Evolutionary conservation across 2,888 invertebrate species (phyloP).

Genomic region (Drosophila mimica): DNA sequence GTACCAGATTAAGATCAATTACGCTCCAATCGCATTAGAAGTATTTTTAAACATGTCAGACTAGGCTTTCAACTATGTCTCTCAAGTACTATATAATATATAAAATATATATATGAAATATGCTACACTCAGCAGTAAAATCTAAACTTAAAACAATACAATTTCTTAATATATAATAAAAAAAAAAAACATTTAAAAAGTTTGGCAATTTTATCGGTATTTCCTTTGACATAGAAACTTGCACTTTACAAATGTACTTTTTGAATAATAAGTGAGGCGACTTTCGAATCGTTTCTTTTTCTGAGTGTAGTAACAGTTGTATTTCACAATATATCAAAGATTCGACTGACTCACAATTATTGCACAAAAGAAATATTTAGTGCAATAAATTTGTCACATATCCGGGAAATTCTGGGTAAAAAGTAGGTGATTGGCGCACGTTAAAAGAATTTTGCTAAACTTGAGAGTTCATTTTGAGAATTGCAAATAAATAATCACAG

Average conservation of each 20-base stretch:
- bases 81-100: not conserved
- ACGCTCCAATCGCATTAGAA: slow-evolving; percentile 4
- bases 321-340: not conserved
- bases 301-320: not conserved
- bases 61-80: not conserved
- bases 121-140: not conserved
- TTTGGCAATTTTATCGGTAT: too few species aligned
- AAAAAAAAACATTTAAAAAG: too few species aligned
- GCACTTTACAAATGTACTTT: not conserved
- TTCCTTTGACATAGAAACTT: too few species aligned
- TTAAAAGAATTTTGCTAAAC: slow-evolving; percentile 1
- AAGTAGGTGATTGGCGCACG: slow-evolving; percentile 4
- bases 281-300: not conserved
- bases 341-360: slow-evolving; percentile 3
- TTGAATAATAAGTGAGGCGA: not conserved
- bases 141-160: not conserved
- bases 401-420: not conserved
- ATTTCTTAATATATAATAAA: not conserved
- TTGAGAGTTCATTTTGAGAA: not conserved
- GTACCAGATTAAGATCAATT: slow-evolving; percentile 31
- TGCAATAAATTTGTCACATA: not conserved
- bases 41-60: not conserved
- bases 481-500: not conserved
- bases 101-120: not conserved
- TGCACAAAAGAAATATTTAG: not conserved